These are phyloP conservation scores for Peribatodes rhomboidaria DNA, from an alignment of 2,888 invertebrate species.

Conservation along the genomic window DNA sequence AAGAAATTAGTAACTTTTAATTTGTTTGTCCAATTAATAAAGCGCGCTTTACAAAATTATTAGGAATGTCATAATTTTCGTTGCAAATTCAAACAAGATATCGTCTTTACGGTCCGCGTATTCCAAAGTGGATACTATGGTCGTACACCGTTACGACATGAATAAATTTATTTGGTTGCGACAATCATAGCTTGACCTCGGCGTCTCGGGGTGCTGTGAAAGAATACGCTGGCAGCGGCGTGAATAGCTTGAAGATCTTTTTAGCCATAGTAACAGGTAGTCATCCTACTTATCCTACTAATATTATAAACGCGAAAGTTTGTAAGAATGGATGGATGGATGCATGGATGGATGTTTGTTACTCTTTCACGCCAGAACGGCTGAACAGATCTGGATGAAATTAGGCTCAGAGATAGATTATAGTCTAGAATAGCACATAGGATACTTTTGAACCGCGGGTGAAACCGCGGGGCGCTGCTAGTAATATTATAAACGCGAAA, in stretches of 20 bases:
- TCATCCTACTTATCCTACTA: no score
- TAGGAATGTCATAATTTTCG: constrained; percentile 3
- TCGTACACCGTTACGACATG: constrained; percentile 38
- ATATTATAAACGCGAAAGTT: no score
- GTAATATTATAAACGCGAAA: no score
- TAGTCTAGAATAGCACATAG: no score
- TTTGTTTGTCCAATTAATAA: background rate
- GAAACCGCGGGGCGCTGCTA: no score
- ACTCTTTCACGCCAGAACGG: no score
- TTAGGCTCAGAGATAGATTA: no score
- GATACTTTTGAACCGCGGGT: no score
- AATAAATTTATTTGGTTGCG: constrained; percentile 44
- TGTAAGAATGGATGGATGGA: no score
- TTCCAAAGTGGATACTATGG: constrained; percentile 23
- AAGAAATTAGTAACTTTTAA: background rate
- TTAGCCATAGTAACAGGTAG: no score
- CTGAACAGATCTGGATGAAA: no score
- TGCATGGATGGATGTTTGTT: no score
- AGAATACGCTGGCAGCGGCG: constrained; percentile 15
- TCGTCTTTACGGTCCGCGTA: constrained; percentile 27
- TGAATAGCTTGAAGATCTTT: background rate
- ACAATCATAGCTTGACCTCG: constrained; percentile 44
- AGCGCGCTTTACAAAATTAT: background rate
- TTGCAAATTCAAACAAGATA: constrained; percentile 22
- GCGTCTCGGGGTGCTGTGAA: constrained; percentile 39